Evolutionary conservation across 1,140 invertebrate species (phyloP), one percentile per base, ranked within the genome.

Genomic region (Cataglyphis hispanica): DNA sequence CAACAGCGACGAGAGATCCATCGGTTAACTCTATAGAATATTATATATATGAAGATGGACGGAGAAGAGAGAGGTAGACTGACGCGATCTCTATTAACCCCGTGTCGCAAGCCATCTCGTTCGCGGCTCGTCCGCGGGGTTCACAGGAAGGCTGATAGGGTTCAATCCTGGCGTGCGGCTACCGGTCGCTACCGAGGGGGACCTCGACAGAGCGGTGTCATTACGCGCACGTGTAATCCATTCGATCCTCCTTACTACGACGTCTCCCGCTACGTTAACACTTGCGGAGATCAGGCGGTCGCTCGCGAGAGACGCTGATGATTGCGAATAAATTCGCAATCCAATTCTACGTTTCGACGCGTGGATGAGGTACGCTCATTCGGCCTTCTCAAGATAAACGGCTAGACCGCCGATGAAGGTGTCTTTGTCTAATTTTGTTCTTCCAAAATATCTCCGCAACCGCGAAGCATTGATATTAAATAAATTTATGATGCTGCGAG

Each of bases 71-170:
- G 74, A 76, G 74, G 78, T 77, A 78, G 90, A 92, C 89, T 91
- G 92, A 93, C 91, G 92, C 92, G 92, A 93, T 93, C 93, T 92
- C 92, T 91, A 93, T 93, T 94, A 93, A 93, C 92, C 92, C 64
- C 91, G 78, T 87, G 88, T 86, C 87, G 81, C 83, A 69, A 56
- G 64, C 88, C 56, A 88, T 87, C 86, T 67, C 85, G 67, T 74
- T 84, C 77, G 66, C 64, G 53, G 78, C 61, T 60, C 66, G 19
- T 86, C 63, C 67, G 84, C 74, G 67, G 72, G 75, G 67, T 40
- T 76, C 63, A 58, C 74, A 50, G 67, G 46, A 19, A 50, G 61
- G 76, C 72, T 90, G 89, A 92, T 91, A 87, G 89, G 89, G 87
- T 91, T 91, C 89, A 91, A 92, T 91, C 86, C 84, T 92, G 84